Percentiles rank a stretch among this genome's conserved stretches.
These are phyloP conservation scores for Cataglyphis livida DNA, from an alignment of 2,888 invertebrate species.

Conservation along the genomic window DNA sequence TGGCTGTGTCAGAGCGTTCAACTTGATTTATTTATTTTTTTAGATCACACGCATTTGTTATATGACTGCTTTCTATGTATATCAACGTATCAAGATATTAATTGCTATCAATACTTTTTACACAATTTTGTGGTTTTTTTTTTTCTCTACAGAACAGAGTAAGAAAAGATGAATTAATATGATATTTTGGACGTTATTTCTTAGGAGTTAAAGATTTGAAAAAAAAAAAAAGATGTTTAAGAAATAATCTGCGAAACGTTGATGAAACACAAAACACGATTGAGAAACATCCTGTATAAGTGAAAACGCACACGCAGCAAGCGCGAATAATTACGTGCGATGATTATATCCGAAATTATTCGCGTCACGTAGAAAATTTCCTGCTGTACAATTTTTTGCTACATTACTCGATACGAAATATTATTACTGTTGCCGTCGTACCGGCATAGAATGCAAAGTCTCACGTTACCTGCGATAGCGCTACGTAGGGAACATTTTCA, in stretches of 20 bases:
- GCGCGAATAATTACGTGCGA: constrained; percentile 24
- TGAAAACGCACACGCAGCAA: neutral
- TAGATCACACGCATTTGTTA: neutral
- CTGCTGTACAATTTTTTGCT: constrained; percentile 21
- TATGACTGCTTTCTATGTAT: neutral
- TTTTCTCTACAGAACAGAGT: neutral
- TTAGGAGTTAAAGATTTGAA: neutral
- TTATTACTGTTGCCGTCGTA: constrained; percentile 39
- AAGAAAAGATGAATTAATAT: neutral
- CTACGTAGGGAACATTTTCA: constrained; percentile 74
- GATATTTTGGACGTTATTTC: neutral
- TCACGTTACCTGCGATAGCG: constrained; percentile 75
- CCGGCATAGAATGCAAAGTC: constrained; percentile 78
- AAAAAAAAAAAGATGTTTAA: neutral
- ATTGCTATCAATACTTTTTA: neutral
- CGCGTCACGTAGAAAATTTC: neutral
- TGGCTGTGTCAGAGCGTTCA: no score
- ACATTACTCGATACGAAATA: constrained; percentile 43
- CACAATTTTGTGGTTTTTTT: neutral
- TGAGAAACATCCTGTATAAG: neutral
- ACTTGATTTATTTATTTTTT: neutral
- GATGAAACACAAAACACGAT: constrained; percentile 12
- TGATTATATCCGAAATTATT: constrained; percentile 26
- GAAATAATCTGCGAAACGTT: neutral
- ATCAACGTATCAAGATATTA: neutral